phyloP scores from a whole-genome alignment of 2,113 vertebrate species.

The Hyaena hyaena region DNA sequence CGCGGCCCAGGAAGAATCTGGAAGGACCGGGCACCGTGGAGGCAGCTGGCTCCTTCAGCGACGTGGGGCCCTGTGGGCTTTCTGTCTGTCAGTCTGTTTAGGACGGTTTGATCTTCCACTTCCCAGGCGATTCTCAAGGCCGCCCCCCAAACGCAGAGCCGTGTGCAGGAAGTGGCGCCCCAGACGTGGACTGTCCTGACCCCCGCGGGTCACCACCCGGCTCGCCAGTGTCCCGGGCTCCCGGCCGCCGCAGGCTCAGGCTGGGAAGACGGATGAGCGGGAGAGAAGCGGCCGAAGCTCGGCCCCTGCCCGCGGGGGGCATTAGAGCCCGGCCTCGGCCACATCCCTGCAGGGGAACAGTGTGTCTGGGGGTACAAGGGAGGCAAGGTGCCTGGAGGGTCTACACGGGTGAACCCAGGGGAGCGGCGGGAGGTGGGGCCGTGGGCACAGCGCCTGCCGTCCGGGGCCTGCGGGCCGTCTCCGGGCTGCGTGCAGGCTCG shows the following conservation, averaged over 20 bases:
- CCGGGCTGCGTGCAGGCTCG: fast-evolving
- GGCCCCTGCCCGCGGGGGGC: not conserved
- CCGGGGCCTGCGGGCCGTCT: not conserved
- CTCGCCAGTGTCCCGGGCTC: fast-evolving
- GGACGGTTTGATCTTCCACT: not conserved
- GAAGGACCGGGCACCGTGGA: fast-evolving
- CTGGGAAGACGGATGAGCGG: fast-evolving
- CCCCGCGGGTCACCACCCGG: not conserved
- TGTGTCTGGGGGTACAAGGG: not conserved
- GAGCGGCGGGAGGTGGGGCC: not conserved
- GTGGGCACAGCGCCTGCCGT: not conserved
- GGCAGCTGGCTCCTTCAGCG: not conserved
- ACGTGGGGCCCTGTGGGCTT: fast-evolving
- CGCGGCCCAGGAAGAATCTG: too few relatives aligned
- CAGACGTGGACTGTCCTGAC: not conserved
- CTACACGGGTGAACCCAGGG: fast-evolving
- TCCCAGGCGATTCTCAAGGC: not conserved
- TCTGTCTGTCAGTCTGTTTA: not conserved
- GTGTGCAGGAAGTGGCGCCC: not conserved
- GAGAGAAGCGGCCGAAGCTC: too few relatives aligned
- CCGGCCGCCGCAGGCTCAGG: fast-evolving
- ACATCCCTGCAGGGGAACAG: not conserved
- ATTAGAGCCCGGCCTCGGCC: not conserved
- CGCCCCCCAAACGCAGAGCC: fast-evolving
- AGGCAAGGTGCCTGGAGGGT: not conserved